Conservation (phyloP, 2,113 vertebrate species). For the Leucoraja erinaceus region DNA sequence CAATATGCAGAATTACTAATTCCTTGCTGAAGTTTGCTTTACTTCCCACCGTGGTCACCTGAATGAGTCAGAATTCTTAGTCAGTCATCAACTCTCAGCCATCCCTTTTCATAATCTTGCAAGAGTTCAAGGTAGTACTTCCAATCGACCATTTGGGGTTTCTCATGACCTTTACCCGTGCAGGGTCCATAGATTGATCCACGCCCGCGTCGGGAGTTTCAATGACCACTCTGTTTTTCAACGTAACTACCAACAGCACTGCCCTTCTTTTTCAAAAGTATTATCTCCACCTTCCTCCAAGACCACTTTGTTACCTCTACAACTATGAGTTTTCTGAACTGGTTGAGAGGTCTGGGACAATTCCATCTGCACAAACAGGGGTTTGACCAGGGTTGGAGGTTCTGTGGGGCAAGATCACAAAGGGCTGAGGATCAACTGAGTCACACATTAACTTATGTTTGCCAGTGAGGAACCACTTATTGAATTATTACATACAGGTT, state of each 20-base stretch:
- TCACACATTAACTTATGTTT: background rate
- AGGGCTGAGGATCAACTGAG: background rate
- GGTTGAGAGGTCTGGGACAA: no score
- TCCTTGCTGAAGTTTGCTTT: background rate
- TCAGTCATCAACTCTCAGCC: constrained; percentile 62
- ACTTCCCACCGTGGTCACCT: background rate
- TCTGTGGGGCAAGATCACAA: background rate
- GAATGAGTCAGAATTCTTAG: background rate
- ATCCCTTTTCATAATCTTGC: constrained; percentile 64
- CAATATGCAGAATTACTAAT: background rate
- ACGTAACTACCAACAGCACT: constrained; percentile 54
- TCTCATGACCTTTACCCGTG: background rate
- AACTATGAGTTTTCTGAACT: no score
- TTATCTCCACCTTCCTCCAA: background rate
- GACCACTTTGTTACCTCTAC: background rate
- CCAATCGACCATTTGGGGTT: constrained; percentile 50
- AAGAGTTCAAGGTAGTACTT: constrained; percentile 66
- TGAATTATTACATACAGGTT: background rate
- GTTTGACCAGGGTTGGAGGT: no score
- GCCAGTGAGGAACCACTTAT: background rate
- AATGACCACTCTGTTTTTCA: constrained; percentile 52
- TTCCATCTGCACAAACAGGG: no score
- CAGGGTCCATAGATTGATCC: no score
- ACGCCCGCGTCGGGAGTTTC: no score
- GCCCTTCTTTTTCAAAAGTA: constrained; percentile 44